phyloP scores from a whole-genome alignment of 2,113 vertebrate species.

The Oncorhynchus tshawytscha region DNA sequence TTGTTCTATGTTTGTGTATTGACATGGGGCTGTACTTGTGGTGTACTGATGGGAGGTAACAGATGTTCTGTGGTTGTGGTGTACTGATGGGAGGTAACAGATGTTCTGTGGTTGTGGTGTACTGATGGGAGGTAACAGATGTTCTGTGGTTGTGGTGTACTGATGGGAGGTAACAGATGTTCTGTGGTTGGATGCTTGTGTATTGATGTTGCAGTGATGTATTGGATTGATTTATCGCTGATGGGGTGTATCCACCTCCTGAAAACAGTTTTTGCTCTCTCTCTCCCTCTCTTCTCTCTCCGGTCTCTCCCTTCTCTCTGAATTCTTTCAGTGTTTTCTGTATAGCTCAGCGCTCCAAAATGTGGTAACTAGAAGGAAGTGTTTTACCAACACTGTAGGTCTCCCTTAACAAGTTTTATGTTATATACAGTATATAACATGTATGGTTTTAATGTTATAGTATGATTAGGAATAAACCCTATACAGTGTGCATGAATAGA shows the following conservation, averaged over 20 bases:
- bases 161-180: too few species aligned
- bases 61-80: not conserved
- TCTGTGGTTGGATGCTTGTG: not conserved
- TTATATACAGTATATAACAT: too few species aligned
- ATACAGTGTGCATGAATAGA: too few species aligned
- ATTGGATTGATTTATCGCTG: not conserved
- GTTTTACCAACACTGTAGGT: not conserved
- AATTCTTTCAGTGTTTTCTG: constrained; percentile 17
- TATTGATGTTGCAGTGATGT: not conserved
- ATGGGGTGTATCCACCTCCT: not conserved
- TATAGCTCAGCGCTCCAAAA: constrained; percentile 39
- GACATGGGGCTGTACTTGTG: not conserved
- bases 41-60: too few species aligned
- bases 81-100: not conserved
- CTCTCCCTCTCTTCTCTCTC: not conserved
- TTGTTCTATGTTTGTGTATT: not conserved
- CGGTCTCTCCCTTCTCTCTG: constrained; percentile 3
- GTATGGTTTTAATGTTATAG: too few species aligned
- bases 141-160: too few species aligned
- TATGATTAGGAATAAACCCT: too few species aligned
- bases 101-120: too few species aligned
- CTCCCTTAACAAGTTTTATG: too few species aligned
- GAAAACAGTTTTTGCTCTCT: not conserved
- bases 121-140: too few species aligned
- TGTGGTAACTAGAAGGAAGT: constrained; percentile 39